Evolutionary conservation across 53 echinoderm and acorn worm species (phyloP).

Genomic region (Astropecten irregularis): DNA sequence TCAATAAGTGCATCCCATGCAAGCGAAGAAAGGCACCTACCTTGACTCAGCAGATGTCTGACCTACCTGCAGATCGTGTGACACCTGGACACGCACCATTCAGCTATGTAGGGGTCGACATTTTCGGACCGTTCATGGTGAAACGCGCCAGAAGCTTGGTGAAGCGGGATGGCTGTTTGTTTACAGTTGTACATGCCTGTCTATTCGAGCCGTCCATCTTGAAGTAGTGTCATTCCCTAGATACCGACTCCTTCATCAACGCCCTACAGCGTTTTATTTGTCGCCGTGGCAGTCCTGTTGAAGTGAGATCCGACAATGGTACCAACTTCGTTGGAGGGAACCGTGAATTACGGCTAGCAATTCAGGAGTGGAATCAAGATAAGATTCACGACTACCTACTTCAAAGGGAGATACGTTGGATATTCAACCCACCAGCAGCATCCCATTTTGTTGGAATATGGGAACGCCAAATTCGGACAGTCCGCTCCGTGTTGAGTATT

Average conservation of each 20-base stretch:
- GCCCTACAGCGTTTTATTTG: not conserved
- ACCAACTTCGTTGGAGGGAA: slow-evolving; percentile 40
- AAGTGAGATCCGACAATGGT: slow-evolving; percentile 48
- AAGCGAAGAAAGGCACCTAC: not conserved
- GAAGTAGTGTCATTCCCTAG: not conserved
- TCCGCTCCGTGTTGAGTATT: slow-evolving; percentile 37
- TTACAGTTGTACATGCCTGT: slow-evolving; percentile 35
- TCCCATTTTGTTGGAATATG: slow-evolving; percentile 56
- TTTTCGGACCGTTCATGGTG: slow-evolving; percentile 25
- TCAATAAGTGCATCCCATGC: slow-evolving; percentile 20
- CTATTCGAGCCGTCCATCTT: slow-evolving; percentile 10
- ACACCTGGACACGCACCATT: slow-evolving; percentile 17
- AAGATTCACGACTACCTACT: slow-evolving; percentile 1
- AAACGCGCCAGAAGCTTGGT: not conserved
- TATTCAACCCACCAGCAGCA: slow-evolving; percentile 42
- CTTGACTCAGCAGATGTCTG: slow-evolving; percentile 19
- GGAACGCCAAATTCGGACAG: slow-evolving; percentile 54
- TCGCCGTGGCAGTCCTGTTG: slow-evolving; percentile 2
- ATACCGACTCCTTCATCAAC: slow-evolving; percentile 12
- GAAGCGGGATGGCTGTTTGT: slow-evolving; percentile 24
- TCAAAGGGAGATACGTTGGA: slow-evolving; percentile 25
- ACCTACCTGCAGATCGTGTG: slow-evolving; percentile 25
- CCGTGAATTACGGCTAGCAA: not conserved
- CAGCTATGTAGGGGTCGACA: slow-evolving; percentile 2
- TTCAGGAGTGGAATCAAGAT: slow-evolving; percentile 4